These are phyloP conservation scores for Podarcis siculus DNA, from an alignment of 2,797 vertebrate genomes.

Conservation along the genomic window DNA sequence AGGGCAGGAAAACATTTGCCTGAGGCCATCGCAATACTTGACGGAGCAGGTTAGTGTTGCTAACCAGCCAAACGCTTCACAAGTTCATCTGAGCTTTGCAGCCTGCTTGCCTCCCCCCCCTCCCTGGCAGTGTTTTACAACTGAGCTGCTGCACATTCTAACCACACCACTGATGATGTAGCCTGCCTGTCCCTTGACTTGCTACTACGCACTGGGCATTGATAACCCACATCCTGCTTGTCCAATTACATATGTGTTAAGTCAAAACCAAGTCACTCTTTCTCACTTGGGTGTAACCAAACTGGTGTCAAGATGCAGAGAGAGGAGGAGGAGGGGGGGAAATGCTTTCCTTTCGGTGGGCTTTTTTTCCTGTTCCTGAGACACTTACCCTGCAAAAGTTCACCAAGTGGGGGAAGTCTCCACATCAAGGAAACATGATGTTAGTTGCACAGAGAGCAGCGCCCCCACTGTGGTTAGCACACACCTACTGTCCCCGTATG, in stretches of 20 bases:
- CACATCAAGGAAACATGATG: slow-evolving; percentile 15
- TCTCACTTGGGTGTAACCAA: background rate
- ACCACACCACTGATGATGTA: background rate
- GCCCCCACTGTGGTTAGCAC: background rate
- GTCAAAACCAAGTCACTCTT: slow-evolving; percentile 20
- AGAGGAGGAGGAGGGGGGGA: background rate
- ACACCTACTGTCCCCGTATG: background rate
- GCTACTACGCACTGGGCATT: slow-evolving; percentile 34
- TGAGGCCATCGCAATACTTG: slow-evolving; percentile 12
- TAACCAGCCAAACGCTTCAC: background rate
- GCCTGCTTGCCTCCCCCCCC: background rate
- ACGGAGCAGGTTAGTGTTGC: background rate
- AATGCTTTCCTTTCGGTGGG: slow-evolving; percentile 31
- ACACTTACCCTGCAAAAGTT: slow-evolving; percentile 11
- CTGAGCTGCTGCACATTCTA: slow-evolving; percentile 53
- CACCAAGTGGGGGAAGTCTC: background rate
- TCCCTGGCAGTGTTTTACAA: slow-evolving; percentile 12
- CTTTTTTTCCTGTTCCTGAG: slow-evolving; percentile 22
- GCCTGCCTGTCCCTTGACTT: background rate
- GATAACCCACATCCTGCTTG: slow-evolving; percentile 61
- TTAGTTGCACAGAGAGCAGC: background rate
- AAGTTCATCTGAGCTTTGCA: slow-evolving; percentile 24
- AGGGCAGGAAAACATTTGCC: background rate
- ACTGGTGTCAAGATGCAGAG: background rate
- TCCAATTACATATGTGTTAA: slow-evolving; percentile 14